Evolutionary conservation across 2,113 vertebrate genomes (phyloP), one percentile per base, ranked within the genome.

Genomic region (Brevimyrus niger): DNA sequence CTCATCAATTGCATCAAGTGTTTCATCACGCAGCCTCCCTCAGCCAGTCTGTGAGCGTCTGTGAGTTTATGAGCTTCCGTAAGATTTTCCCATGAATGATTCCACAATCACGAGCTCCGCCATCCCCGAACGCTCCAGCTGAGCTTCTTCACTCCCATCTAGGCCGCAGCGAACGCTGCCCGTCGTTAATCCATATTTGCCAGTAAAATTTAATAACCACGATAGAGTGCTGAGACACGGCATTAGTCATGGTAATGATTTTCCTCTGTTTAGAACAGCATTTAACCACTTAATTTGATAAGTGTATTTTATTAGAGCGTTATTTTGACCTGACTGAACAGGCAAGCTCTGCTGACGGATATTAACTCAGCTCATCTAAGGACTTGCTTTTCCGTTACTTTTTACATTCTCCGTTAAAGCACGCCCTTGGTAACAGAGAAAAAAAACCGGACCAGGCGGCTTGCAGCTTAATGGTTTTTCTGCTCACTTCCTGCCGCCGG

Each of bases 231-330:
- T 19, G 85, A 27, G 85, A 87, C 50, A 38, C 17, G 5, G 15
- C 85, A 87, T 87, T 55, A 55, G 48, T 87, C 85, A 53, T 21
- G 31, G 13, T 53, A 51, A 87, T 35, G 85, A 50, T 51, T 51
- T 38, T 38, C 85, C 85, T 53, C 85, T 53, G 85, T 31, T 13
- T 53, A 87, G 85, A 31, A 53, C 47, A n/a, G 48, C 7, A 53
- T 35, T 53, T 48, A 87, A 87, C 48, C 27, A 53, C 48, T 53
- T 87, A 55, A n/a, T 55, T 53, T 87, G 85, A 53, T 87, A 87
- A 55, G 50, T 55, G 27, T 47, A 38, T 53, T 87, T 87, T 87
- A 87, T 87, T 53, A 55, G 13, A 35, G 48, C 1, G 4, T 87
- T 87, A 31, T 55, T 51, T 35, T 17, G 27, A 1, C 27, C 85